A percentile compares a stretch with the other conserved stretches of the same genome.
phyloP scores from a whole-genome alignment of 2,113 vertebrate genomes.

The Eira barbara region DNA sequence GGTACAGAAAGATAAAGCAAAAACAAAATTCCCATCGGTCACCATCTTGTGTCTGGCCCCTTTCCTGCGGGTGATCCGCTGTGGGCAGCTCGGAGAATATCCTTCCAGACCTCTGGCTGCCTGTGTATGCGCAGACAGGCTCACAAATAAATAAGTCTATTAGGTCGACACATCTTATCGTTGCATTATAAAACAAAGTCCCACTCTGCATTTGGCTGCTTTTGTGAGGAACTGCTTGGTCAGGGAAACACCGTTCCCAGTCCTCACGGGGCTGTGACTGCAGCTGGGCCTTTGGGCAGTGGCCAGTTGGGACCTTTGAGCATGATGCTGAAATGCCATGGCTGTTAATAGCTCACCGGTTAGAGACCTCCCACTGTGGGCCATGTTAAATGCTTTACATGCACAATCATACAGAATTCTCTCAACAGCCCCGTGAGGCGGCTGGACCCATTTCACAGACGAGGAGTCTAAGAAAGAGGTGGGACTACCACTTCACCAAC shows the following conservation, averaged over 20 bases:
- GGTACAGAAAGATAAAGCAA: neutral
- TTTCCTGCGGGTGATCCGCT: neutral
- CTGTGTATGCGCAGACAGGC: rapidly evolving
- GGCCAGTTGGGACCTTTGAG: neutral
- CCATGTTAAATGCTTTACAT: neutral
- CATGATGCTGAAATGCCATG: neutral
- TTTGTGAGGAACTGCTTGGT: neutral
- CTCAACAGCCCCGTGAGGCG: neutral
- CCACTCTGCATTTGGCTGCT: neutral
- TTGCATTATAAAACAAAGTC: neutral
- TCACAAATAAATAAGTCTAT: neutral
- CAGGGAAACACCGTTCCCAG: neutral
- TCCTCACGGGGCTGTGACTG: neutral
- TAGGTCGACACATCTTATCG: neutral
- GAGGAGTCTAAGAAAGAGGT: neutral
- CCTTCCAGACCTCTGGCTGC: neutral
- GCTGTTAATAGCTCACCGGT: rapidly evolving
- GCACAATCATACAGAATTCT: neutral
- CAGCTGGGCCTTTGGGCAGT: neutral
- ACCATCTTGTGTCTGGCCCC: neutral
- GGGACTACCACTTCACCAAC: neutral
- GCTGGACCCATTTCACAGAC: neutral
- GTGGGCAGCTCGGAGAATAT: rapidly evolving
- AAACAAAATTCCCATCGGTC: neutral
- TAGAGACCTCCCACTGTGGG: neutral